Base-by-base conservation (phyloP, 2,888 invertebrate species). In the Reticulitermes lucifugus region DNA sequence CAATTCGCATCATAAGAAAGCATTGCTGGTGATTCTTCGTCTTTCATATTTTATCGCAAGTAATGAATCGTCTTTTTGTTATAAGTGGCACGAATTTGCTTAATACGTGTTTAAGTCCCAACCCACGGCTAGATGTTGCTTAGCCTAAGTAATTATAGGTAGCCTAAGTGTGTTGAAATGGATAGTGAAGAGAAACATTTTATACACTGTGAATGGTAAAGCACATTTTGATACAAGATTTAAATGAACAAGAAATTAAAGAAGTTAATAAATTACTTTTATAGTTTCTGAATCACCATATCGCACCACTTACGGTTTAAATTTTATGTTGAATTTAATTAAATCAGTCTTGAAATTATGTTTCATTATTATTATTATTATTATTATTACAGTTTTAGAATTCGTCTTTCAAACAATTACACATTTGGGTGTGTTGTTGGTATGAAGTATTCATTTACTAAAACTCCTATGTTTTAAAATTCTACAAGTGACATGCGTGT, bases 171-270 rank as follows among this genome's bases (percentile, higher is more conserved):
- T 84, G 84, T 60, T 83, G 84, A 82, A 73, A 84, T 81, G 60
- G 86, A 86, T 86, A 85, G 86, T 87, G 85, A 85, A 86, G 83
- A 84, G 70, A 83, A 81, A 87, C 86, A 87, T 87, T 87, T 87
- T 87, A 85, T 87, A 87, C 87, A 85, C 83, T 87, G 86, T 87
- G 87, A 87, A 85, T 87, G 87, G 86, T 85, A 87, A 84, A 86
- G 86, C 84, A 86, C 84, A 85, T 87, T 87, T 87, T 87, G 86
- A 87, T 87, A 87, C 87, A 87, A 87, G 87, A 87, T 84, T 83
- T 85, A 86, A 86, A 83, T 84, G 79, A 79, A 84, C 84, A n/a
- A 65, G 9, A 10, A 55, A 14, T 65, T 2, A n/a, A 65, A n/a
- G 0, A 65, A 2, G 65, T 18, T 18, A 51, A 65, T n/a, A 7